Evolutionary conservation across 2,113 vertebrate species (phyloP).

Genomic region (Cavia aperea): DNA sequence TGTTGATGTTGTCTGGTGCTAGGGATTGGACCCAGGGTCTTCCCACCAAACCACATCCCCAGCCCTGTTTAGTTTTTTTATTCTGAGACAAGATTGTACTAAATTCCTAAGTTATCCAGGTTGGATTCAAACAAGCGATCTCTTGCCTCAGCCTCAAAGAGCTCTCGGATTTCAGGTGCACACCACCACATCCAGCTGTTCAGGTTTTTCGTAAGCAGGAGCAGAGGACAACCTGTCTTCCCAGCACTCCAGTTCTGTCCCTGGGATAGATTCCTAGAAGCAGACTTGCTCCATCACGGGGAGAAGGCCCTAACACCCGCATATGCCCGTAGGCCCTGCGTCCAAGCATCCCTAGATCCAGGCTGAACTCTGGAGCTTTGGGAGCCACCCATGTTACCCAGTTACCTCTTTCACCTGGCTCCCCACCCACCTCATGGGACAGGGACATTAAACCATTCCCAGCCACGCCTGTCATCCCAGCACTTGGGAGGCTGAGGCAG

Average conservation of each 20-base stretch:
- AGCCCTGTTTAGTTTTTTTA: neutral
- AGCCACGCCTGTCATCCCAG: neutral
- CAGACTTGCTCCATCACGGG: neutral
- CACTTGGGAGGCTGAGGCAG: neutral
- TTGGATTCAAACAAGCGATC: neutral
- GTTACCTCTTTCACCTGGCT: neutral
- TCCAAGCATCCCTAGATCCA: accelerated
- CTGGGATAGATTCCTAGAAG: neutral
- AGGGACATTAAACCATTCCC: neutral
- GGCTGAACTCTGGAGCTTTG: neutral
- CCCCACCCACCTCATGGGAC: neutral
- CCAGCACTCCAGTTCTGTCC: neutral
- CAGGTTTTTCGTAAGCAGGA: neutral
- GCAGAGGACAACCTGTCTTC: neutral
- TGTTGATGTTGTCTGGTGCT: neutral
- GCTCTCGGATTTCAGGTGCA: too few species aligned
- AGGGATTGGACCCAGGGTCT: neutral
- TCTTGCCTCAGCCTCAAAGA: neutral
- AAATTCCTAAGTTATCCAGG: neutral
- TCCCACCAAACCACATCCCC: neutral
- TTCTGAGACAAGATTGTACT: neutral
- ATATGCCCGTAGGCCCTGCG: neutral
- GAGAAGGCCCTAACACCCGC: neutral
- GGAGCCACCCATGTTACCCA: neutral
- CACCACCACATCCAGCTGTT: neutral